Evolutionary conservation across 2,797 vertebrate species (phyloP).

Genomic region (Takifugu ocellatus): DNA sequence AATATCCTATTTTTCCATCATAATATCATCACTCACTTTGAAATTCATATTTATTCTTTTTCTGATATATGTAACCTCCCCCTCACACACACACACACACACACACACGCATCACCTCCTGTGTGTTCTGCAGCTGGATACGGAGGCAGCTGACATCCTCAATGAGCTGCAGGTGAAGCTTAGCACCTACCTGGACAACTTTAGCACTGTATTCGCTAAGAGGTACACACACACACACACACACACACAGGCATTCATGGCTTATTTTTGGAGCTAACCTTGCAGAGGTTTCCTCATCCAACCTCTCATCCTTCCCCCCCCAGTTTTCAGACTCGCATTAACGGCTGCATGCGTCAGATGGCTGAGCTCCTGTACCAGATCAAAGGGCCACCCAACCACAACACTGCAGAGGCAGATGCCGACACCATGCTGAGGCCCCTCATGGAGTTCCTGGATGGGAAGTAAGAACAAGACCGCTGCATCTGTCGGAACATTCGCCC

Average conservation of each 20-base stretch:
- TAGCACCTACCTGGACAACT: slow-evolving; percentile 87
- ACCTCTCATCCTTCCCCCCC: background rate
- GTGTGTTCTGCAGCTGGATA: slow-evolving; percentile 80
- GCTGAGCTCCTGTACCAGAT: slow-evolving; percentile 90
- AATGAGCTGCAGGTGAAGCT: slow-evolving; percentile 83
- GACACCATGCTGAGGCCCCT: slow-evolving; percentile 87
- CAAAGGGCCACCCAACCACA: slow-evolving; percentile 88
- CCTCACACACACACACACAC: background rate
- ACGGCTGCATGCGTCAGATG: slow-evolving; percentile 89
- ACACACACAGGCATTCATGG: slow-evolving; percentile 1
- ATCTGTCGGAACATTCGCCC: background rate
- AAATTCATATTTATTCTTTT: background rate
- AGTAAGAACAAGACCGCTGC: slow-evolving; percentile 73
- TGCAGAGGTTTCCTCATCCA: background rate
- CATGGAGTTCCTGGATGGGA: slow-evolving; percentile 96
- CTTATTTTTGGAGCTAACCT: background rate
- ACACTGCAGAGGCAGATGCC: slow-evolving; percentile 88
- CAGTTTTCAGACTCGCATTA: slow-evolving; percentile 90
- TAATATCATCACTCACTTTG: slow-evolving; percentile 2
- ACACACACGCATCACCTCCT: background rate
- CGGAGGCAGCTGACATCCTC: slow-evolving; percentile 89
- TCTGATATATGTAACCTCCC: background rate
- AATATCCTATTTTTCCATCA: background rate
- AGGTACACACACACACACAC: slow-evolving; percentile 73
- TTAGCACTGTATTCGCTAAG: slow-evolving; percentile 89